Conservation (phyloP, 2,888 invertebrate species). For the Drosophila infuscata region DNA sequence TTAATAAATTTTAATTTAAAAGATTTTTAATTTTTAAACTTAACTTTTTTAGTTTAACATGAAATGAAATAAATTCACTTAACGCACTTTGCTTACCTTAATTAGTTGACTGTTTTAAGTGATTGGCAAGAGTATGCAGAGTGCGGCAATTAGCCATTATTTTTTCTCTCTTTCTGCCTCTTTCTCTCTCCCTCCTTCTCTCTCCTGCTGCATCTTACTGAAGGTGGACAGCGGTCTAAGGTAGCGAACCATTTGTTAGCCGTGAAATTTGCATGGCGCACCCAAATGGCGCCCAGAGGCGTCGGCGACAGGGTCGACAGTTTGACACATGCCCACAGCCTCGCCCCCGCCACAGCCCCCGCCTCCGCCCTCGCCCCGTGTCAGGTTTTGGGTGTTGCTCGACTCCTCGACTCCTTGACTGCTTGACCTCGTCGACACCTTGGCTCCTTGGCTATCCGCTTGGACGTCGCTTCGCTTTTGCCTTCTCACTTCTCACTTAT, state of each 20-base stretch:
- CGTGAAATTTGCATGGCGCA: constrained; percentile 68
- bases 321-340: constrained; percentile 63
- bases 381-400: constrained; percentile 22
- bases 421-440: neutral
- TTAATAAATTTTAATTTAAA: neutral
- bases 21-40: neutral
- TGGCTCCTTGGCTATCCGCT: constrained; percentile 10
- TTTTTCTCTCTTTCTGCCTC: neutral
- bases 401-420: neutral
- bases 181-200: neutral
- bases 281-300: constrained; percentile 57
- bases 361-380: neutral
- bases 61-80: neutral
- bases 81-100: neutral
- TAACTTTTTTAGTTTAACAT: neutral
- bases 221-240: constrained; percentile 5
- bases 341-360: neutral
- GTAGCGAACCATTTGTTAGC: constrained; percentile 61
- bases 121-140: constrained; percentile 11
- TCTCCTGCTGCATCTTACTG: neutral
- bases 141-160: constrained; percentile 1
- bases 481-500: constrained; percentile 11
- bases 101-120: too few species aligned
- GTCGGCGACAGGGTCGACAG: constrained; percentile 41
- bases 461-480: constrained; percentile 18